Evolutionary conservation across 2,113 vertebrate genomes (phyloP), one percentile per base, ranked within the genome.

Genomic region (Amblyopsis rosae): DNA sequence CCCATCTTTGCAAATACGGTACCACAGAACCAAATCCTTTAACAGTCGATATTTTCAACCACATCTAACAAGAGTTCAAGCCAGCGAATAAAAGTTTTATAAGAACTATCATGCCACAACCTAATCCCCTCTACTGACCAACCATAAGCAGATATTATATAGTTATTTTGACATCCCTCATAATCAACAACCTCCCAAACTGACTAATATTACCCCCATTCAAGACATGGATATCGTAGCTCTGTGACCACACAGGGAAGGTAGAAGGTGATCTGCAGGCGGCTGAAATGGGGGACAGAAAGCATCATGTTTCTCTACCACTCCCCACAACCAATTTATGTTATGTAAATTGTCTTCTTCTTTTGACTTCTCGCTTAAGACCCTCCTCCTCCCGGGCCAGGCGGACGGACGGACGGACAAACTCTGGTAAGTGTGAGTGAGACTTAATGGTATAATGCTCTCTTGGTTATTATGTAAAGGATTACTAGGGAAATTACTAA

Each of bases 361-460:
- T 64, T 62, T 64, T 4, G 26, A 64, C 77, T 65, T 66, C 65
- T 69, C 55, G 67, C 53, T 75, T 67, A 70, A 70, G 71, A 73
- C 41, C 73, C 65, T 57, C 70, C 60, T 68, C 65, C 66, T 35
- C 58, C 33, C 13, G 59, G 17, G 9, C 3, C 48, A 58, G n/a
- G 47, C 13, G 19, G 62, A 65, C n/a, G 12, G 57, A 53, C 60
- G 68, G 79, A 80, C 19, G 45, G 77, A 71, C 73, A 76, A 82
- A 82, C 3, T 70, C 17, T 3, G 54, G 35, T 8, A 41, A 41
- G 35, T 5, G 35, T 41, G 35, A 8, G 35, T 41, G 35, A 62
- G 70, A 82, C 77, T 85, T 86, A 89, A 90, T 86, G 87, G 80
- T 74, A 70, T 77, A 82, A 80, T 88, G 83, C 83, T 77, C 75